Conservation (phyloP, 1,140 invertebrate species). For the Leucophenga varia region DNA sequence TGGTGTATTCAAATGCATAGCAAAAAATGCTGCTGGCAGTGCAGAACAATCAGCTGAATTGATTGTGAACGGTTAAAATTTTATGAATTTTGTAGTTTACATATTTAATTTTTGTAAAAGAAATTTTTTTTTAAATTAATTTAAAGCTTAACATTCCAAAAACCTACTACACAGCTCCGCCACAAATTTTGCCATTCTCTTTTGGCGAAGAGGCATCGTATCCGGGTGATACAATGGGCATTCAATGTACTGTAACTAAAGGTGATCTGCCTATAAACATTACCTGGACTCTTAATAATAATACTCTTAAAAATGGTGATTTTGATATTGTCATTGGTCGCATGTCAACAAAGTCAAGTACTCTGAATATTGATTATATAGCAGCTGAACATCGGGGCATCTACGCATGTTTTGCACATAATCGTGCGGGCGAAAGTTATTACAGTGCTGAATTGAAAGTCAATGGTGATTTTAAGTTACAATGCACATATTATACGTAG, state of each 20-base stretch:
- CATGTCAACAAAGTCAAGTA: conserved; percentile 50
- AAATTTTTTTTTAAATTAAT: conserved; percentile 8
- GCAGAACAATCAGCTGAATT: conserved; percentile 65
- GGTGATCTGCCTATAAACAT: conserved; percentile 73
- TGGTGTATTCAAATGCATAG: conserved; percentile 73
- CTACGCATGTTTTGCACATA: conserved; percentile 77
- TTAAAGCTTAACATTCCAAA: conserved; percentile 9
- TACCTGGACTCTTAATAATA: conserved; percentile 65
- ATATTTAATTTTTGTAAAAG: not conserved
- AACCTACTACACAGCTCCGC: conserved; percentile 60
- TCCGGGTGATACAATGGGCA: conserved; percentile 69
- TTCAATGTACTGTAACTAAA: conserved; percentile 71
- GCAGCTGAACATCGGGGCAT: conserved; percentile 67
- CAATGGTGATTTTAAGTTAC: conserved; percentile 40
- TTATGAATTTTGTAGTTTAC: not conserved
- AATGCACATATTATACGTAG: too few relatives aligned
- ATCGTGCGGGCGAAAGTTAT: conserved; percentile 65
- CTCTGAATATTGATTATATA: conserved; percentile 58
- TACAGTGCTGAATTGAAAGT: conserved; percentile 48
- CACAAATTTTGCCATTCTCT: conserved; percentile 66
- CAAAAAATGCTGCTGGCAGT: conserved; percentile 66
- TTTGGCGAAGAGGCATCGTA: conserved; percentile 68
- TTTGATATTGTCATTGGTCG: conserved; percentile 56
- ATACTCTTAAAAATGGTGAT: conserved; percentile 35
- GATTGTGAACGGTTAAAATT: conserved; percentile 64